Base-by-base conservation (phyloP, 1,140 invertebrate genomes). In the Wiebesia pumilae region DNA sequence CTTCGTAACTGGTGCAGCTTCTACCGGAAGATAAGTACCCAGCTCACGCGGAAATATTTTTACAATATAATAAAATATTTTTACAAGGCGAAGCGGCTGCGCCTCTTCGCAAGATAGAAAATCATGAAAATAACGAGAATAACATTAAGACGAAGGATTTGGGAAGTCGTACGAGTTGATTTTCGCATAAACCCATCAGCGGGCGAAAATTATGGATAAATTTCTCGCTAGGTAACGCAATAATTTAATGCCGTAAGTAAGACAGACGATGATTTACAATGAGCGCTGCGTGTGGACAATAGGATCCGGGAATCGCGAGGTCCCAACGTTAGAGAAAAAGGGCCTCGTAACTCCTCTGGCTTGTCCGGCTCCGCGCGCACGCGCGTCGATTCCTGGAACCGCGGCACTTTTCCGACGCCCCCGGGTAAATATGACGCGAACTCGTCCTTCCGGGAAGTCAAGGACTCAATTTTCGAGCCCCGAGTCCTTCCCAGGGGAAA, bases 121-220 rank as follows among this genome's bases (percentile, higher is more conserved):
- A n/a, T n/a, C n/a, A 24, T 6, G 65, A 69, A 16, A 35, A 30
- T 35, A 16, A 33, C 4, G 65, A 0, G 9, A 35, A 69, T 14
- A 69, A 16, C 51, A 54, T 54, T 54, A 19, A 54, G 51, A 16
- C 19, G 51, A n/a, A n/a, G 51, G 6, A 54, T 14, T 54, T 54
- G 51, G 51, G 51, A 54, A 54, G 51, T 54, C 10, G 51, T 16
- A 16, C 43, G 51, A 2, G 69, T 24, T 21, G 4, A 43, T 75
- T 75, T 43, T 75, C 24, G 35, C 38, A 84, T 84, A 84, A 77
- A 84, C 77, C 82, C 54, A 58, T 75, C 40, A 27, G 6, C 38
- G 40, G 19, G 35, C 6, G 40, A 75, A 75, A 75, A 75, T 75
- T 75, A 43, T 43, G 71, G 38, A 75, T 43, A 75, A 75, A 75